A percentile compares a stretch with the other conserved stretches of the same genome.
phyloP scores from a whole-genome alignment of 2,888 invertebrate species.

The Gnatocerus cornutus region DNA sequence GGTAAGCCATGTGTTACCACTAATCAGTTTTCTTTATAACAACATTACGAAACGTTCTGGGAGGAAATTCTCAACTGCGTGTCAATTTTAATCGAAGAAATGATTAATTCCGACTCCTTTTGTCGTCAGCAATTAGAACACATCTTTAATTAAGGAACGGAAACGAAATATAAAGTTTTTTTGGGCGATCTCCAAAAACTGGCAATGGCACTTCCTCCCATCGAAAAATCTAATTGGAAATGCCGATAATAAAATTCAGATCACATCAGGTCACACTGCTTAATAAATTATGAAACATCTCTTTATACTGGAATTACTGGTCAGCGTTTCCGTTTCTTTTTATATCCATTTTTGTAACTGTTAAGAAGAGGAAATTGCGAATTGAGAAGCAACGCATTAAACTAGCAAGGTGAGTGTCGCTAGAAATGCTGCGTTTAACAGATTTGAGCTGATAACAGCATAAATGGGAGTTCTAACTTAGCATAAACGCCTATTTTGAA shows the following conservation, averaged over 20 bases:
- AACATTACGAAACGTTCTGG: too few relatives aligned
- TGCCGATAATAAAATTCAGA: slow-evolving; percentile 21
- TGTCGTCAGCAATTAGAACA: too few relatives aligned
- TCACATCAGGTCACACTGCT: slow-evolving; percentile 21
- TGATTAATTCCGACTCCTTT: too few relatives aligned
- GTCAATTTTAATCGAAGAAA: too few relatives aligned
- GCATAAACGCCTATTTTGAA: too few relatives aligned
- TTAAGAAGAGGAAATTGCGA: slow-evolving; percentile 4
- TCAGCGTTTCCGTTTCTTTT: slow-evolving; percentile 32
- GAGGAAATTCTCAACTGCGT: too few relatives aligned
- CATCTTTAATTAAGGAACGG: not conserved
- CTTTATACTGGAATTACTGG: slow-evolving; percentile 35
- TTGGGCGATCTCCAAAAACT: not conserved
- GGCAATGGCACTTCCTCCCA: slow-evolving; percentile 21
- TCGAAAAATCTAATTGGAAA: slow-evolving; percentile 2
- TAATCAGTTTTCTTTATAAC: too few relatives aligned
- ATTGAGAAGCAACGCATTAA: slow-evolving; percentile 7
- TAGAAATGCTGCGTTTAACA: too few relatives aligned
- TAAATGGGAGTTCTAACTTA: too few relatives aligned
- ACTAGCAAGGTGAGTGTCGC: not conserved
- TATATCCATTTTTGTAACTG: slow-evolving; percentile 17
- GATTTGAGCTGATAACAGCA: too few relatives aligned
- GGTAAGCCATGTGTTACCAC: too few relatives aligned
- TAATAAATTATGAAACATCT: slow-evolving; percentile 37
- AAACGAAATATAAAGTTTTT: not conserved